Evolutionary conservation across 1,140 invertebrate species (phyloP), one percentile per base, ranked within the genome.

Genomic region (Aradophagus sp.): DNA sequence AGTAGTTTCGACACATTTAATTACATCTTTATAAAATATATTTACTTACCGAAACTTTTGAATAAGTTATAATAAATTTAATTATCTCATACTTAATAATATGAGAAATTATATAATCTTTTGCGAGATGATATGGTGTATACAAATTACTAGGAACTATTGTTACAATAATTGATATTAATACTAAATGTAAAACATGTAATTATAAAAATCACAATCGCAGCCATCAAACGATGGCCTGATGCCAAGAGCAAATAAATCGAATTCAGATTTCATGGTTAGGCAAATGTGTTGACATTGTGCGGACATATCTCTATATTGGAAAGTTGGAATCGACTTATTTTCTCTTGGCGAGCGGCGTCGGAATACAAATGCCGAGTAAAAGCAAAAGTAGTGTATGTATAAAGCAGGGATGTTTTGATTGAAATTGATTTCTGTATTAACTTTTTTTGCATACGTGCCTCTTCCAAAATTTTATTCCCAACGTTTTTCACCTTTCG

Each of bases 341-440:
- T 67, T 59, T 59, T 67, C 45, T 58, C 19, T 53, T 67, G 53
- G 63, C 63, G 27, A 32, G 10, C 32, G 27, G 35, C 53, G 52
- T 58, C 12, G 12, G 45, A 52, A 67, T 38, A 58, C 20, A 38
- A 67, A 52, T 58, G 35, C 35, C 1, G 41, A 10, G 29, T 45
- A 56, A 67, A 58, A 58, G 63, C 42, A 67, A 67, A 67, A 58
- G 52, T 67, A 58, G 58, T 67, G 38, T 52, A 58, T 67, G 36
- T 44, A 67, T 58, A 45, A 56, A 66, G 34, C 42, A 50, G 20
- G 10, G 10, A 38, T 47, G 50, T 55, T 65, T 44, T 55, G 42
- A 55, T 65, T 65, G 42, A 48, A 65, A 55, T 65, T 41, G 32
- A 48, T 47, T 65, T 65, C 50, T 12, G 59, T 47, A 47, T 63